Evolutionary conservation across 2,113 vertebrate genomes (phyloP).

Genomic region (Pedetes capensis): DNA sequence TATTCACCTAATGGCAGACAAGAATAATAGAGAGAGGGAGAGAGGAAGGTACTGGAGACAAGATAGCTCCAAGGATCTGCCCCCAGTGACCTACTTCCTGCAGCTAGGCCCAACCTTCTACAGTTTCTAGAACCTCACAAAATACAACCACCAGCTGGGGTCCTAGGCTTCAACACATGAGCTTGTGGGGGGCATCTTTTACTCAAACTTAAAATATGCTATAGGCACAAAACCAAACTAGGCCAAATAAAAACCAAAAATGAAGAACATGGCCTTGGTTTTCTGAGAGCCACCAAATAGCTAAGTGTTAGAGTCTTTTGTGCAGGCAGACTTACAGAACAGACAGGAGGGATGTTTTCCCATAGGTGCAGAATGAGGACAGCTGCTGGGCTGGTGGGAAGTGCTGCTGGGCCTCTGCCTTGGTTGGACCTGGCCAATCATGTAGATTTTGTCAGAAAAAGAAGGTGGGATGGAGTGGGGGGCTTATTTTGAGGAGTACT

Average conservation of each 20-base stretch:
- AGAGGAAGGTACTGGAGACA: too few relatives aligned
- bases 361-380: rapidly evolving
- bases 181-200: too few relatives aligned
- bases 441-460: background rate
- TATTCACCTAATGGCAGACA: too few relatives aligned
- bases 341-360: background rate
- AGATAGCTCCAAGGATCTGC: too few relatives aligned
- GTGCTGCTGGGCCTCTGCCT: background rate
- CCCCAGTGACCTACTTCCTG: too few relatives aligned
- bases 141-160: too few relatives aligned
- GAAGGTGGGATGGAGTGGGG: too few relatives aligned
- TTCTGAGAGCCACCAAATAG: background rate
- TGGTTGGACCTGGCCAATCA: background rate
- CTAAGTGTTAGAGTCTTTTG: background rate
- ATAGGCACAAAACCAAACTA: background rate
- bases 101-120: too few relatives aligned
- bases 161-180: too few relatives aligned
- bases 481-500: background rate
- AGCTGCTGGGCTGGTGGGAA: background rate
- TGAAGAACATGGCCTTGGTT: background rate
- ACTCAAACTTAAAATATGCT: too few relatives aligned
- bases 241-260: background rate
- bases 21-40: too few relatives aligned
- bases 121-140: too few relatives aligned
- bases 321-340: background rate